Evolutionary conservation across 2,113 vertebrate species (phyloP), one percentile per base, ranked within the genome.

Genomic region (Pachyramphus minor): DNA sequence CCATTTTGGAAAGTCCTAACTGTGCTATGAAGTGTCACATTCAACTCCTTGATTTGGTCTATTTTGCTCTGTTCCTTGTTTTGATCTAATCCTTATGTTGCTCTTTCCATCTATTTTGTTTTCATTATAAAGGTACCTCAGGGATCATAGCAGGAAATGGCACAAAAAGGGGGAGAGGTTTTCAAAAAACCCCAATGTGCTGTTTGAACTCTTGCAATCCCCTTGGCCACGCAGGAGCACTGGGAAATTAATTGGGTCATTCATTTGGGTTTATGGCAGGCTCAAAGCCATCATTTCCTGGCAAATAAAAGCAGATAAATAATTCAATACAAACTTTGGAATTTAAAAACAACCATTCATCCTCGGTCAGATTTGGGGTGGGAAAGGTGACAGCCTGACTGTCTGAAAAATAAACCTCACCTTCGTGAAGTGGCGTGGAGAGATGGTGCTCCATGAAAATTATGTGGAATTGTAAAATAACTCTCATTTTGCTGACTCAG

Each of bases 241-340:
- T 49, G 25, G 59, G 63, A 80, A 91, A 88, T 91, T 63, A 93
- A 91, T 83, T 89, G 50, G n/a, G 55, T 76, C 24, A 25, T 87
- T 91, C 49, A 53, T 95, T 67, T 67, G 75, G 52, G 50, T 31
- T 84, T 90, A 71, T 60, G 63, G 56, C 52, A 74, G 75, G 78
- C 82, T 95, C 75, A 67, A 91, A 87, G 90, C 85, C 75, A 84
- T 80, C 8, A 12, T 52, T 88, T 83, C 39, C 64, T 90, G 78
- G 87, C 90, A 86, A 96, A 88, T 71, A 77, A 90, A 92, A 76
- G 19, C 55, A 88, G 67, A 90, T 86, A 74, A 95, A 96, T 91
- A 90, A 96, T 91, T 96, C 76, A 96, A 77, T 45, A 49, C 42
- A 39, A 95, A 94, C 16, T 88, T 87, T 16, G 69, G 37, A 45